Conservation (phyloP, 2,797 vertebrate genomes). For the Typhlichthys subterraneus region DNA sequence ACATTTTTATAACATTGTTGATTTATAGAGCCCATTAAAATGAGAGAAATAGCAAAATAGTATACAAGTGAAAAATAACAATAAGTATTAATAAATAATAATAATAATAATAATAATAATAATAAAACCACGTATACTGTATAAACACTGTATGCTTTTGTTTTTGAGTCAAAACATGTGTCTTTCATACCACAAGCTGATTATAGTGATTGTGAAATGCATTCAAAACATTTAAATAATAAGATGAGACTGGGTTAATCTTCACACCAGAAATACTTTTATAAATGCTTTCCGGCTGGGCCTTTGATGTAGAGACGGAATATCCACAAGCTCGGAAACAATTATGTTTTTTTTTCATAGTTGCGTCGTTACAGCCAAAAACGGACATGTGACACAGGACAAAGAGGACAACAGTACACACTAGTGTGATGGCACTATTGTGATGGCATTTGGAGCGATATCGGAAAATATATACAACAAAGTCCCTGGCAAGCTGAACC, state of each 20-base stretch:
- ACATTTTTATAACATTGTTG: no score
- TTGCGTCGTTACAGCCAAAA: neutral
- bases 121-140: no score
- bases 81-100: no score
- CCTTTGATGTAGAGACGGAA: constrained; percentile 10
- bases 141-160: no score
- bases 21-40: no score
- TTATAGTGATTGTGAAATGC: neutral
- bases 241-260: neutral
- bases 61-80: no score
- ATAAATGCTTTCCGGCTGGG: constrained; percentile 4
- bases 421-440: neutral
- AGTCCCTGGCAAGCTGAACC: no score
- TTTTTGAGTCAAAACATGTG: no score
- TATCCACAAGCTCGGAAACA: neutral
- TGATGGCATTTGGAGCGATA: no score
- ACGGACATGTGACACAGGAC: neutral
- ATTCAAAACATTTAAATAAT: neutral
- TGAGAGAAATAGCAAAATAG: no score
- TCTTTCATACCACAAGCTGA: neutral
- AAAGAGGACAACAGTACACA: neutral
- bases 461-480: no score
- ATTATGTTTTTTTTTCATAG: neutral
- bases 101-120: no score
- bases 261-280: constrained; percentile 1